phyloP scores from a whole-genome alignment of 1,140 invertebrate species.

The Anoplolepis gracilipes region DNA sequence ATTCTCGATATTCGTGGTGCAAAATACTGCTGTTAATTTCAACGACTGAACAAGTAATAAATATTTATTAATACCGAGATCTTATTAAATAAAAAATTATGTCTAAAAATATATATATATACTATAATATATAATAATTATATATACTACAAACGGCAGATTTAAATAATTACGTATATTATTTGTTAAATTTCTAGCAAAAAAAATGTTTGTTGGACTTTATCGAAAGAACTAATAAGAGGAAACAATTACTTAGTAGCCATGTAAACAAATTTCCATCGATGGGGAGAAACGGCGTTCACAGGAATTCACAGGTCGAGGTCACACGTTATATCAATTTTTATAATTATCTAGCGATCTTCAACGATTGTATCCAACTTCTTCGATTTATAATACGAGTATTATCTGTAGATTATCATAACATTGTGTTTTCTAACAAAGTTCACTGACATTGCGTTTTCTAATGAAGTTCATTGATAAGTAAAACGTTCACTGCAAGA shows the following conservation, averaged over 20 bases:
- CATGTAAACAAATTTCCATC: conserved; percentile 30
- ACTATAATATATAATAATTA: too few species aligned
- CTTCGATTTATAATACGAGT: background rate
- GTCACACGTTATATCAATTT: conserved; percentile 10
- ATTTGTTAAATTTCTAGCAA: background rate
- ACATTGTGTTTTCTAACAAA: background rate
- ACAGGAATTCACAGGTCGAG: background rate
- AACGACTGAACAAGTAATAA: background rate
- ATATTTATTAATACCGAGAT: background rate
- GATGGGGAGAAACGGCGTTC: background rate
- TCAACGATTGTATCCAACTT: background rate
- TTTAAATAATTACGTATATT: background rate
- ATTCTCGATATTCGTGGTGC: background rate
- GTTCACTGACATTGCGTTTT: background rate
- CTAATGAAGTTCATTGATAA: conserved; percentile 7
- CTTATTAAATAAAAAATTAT: background rate
- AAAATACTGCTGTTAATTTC: conserved; percentile 18
- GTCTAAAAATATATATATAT: too few species aligned
- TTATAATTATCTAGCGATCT: conserved; percentile 35
- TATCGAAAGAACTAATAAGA: conserved; percentile 14
- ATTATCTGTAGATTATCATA: background rate
- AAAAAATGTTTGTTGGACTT: conserved; percentile 23
- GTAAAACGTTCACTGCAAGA: background rate
- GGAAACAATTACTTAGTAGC: conserved; percentile 40
- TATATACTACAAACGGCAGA: too few species aligned